Evolutionary conservation across 2,888 invertebrate genomes (phyloP), one percentile per base, ranked within the genome.

Genomic region (Pseudococcus viburni): DNA sequence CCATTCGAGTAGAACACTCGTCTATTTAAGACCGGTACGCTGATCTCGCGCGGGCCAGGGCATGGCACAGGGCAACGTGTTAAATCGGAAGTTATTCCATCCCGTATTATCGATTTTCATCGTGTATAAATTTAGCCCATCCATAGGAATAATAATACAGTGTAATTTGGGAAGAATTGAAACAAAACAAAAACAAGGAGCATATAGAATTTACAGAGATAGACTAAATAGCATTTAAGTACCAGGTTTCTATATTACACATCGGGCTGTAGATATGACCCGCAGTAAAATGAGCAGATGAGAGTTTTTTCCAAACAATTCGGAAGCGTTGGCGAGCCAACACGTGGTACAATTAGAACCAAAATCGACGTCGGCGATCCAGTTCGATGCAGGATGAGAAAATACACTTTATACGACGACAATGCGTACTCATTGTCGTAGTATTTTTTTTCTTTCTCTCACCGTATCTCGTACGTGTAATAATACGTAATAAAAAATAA

Each of bases 241-340:
- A 64, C 64, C 22, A 22, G 19, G 9, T 22, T 22, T 22, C 7
- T 64, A 19, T 22, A 11, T 22, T 42, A 12, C 15, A 59, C 59
- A n/a, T 17, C n/a, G 17, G 4, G 17, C 64, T 64, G 22, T 22
- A 33, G 26, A 64, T 64, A 73, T 73, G 73, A 73, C 73, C 73
- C 73, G 73, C 73, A 73, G 73, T 73, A 73, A 73, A 73, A 73
- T 39, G 73, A 73, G 73, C 73, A 73, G 73, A 73, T 73, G 73
- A 73, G 73, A 22, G n/a, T n/a, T 5, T 59, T 73, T 19, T 42
- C 3, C 26, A 17, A 73, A 73, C 73, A 73, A 73, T 73, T 73
- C 73, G 73, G 73, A 73, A 73, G 73, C 73, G 73, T 73, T 8
- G 73, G 26, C 73, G 26, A 64, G 64, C 33, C 33, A 73, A 73